Conservation (phyloP, 2,797 vertebrate genomes). For the Anniella stebbinsi region DNA sequence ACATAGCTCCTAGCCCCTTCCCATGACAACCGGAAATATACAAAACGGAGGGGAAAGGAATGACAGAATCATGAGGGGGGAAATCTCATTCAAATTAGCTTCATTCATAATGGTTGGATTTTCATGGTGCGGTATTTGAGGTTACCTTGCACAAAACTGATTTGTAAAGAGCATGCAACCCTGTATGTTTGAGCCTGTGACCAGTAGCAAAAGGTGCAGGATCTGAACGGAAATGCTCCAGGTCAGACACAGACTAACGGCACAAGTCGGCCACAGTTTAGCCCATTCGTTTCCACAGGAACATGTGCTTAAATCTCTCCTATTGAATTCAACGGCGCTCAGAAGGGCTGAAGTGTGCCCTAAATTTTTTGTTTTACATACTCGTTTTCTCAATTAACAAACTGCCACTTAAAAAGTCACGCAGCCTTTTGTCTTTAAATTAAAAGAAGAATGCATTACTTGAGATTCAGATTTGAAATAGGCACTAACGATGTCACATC, state of each 20-base stretch:
- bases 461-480: conserved; percentile 52
- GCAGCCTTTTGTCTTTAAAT: background rate
- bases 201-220: background rate
- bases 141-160: background rate
- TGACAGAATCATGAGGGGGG: background rate
- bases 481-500: conserved; percentile 52
- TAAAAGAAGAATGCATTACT: background rate
- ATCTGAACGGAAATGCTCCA: background rate
- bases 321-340: background rate
- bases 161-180: background rate
- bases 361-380: conserved; percentile 71
- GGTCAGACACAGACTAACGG: background rate
- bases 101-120: background rate
- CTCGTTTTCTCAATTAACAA: conserved; percentile 64
- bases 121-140: background rate
- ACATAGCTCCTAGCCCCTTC: background rate
- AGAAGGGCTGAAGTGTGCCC: background rate
- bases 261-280: background rate
- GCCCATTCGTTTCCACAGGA: background rate
- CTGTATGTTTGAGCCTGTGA: background rate
- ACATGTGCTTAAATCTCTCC: background rate
- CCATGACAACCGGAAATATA: background rate
- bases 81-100: background rate
- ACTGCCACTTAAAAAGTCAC: conserved; percentile 39
- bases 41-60: background rate